Evolutionary conservation across 2,888 invertebrate genomes (phyloP), one percentile per base, ranked within the genome.

Genomic region (Chirona hameri): DNA sequence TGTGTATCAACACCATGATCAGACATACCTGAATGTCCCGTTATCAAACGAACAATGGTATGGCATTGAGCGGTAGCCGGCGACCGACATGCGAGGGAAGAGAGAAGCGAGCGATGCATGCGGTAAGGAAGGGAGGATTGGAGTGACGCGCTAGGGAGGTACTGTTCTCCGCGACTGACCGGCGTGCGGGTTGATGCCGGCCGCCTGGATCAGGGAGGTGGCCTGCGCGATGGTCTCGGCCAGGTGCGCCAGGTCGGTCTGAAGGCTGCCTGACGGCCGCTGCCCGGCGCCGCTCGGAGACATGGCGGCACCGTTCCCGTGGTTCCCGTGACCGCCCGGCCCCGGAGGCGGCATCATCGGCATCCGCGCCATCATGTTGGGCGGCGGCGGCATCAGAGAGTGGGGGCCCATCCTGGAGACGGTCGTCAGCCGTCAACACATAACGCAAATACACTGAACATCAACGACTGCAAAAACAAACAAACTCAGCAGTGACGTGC

Each of bases 191-290:
- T 55, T 84, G 9, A 86, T 83, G 48, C 87, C 90, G 55, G 93
- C 93, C 65, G 91, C 91, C 88, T 93, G 93, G 83, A 94, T 92
- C 79, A 94, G 88, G 83, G 92, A 92, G 2, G 93, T 93, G 29
- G 94, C 94, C 87, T 94, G 93, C n/a, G 93, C 92, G 85, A 94
- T 91, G 24, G 93, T 93, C 87, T 93, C 92, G 12, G 93, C 92
- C 76, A 94, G 88, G 85, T 92, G 91, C 3, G 91, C 91, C 83
- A 93, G 88, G 86, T 93, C 92, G n/a, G 90, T 89, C 83, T 89
- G 88, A 21, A 85, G 84, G 72, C 85, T 85, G 81, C 82, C 82
- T 10, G 83, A 84, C 14, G 84, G 84, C 46, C 83, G 83, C 21
- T 81, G 82, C 52, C 82, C 83, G 18, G 24, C 52, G 39, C 46